Evolutionary conservation across 2,797 vertebrate species (phyloP).

Genomic region (Sebastes vulpes): DNA sequence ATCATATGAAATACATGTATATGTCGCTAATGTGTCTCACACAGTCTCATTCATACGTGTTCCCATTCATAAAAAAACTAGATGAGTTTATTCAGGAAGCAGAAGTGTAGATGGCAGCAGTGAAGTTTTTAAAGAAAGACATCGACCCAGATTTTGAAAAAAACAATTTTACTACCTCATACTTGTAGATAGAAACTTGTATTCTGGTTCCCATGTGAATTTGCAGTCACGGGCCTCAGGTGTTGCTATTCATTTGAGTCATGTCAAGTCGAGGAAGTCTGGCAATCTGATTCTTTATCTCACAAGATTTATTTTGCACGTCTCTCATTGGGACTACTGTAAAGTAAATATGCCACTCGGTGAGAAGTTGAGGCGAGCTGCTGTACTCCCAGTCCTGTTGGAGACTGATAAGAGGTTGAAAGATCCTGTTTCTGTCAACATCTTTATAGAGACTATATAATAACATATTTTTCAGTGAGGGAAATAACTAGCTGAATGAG

Average conservation of each 20-base stretch:
- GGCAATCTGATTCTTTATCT: slow-evolving; percentile 58
- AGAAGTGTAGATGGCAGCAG: background rate
- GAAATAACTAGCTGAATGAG: background rate
- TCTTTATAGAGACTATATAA: slow-evolving; percentile 8
- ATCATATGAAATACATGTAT: slow-evolving; percentile 63
- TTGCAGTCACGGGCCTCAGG: slow-evolving; percentile 1
- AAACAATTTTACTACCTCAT: background rate
- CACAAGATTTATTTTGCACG: slow-evolving; percentile 52
- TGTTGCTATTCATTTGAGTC: slow-evolving; percentile 48
- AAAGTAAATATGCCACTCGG: slow-evolving; percentile 41
- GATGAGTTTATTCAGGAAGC: background rate
- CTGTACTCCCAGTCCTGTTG: slow-evolving; percentile 30
- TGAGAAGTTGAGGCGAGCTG: slow-evolving; percentile 29
- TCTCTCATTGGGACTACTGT: slow-evolving; percentile 35
- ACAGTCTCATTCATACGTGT: slow-evolving; percentile 60
- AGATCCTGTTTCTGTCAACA: slow-evolving; percentile 12
- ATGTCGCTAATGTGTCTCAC: slow-evolving; percentile 57
- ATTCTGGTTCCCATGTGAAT: slow-evolving; percentile 33
- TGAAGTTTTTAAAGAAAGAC: background rate
- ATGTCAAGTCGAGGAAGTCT: slow-evolving; percentile 42
- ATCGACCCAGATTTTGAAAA: background rate
- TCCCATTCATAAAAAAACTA: slow-evolving; percentile 59
- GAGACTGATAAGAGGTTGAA: slow-evolving; percentile 30
- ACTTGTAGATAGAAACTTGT: slow-evolving; percentile 9
- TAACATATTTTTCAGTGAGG: background rate